phyloP scores from a whole-genome alignment of 2,888 invertebrate genomes.

The Malthinus flaveolus region DNA sequence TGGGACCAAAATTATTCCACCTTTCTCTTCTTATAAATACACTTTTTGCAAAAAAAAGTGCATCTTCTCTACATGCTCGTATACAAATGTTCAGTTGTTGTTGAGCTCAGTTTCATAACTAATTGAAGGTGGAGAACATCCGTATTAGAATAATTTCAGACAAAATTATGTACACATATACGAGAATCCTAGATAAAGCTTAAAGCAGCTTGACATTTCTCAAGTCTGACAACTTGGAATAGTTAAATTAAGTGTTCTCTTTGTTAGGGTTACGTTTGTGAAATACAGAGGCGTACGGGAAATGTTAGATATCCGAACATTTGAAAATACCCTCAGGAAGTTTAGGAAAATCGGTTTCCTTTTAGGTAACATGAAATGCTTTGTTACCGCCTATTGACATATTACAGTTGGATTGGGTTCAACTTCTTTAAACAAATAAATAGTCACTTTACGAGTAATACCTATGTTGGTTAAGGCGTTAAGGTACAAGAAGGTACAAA shows the following conservation, averaged over 20 bases:
- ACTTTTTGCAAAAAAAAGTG: too few species aligned
- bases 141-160: conserved; percentile 20
- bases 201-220: conserved; percentile 24
- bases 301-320: conserved; percentile 15
- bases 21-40: neutral
- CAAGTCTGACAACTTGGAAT: conserved; percentile 20
- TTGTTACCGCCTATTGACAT: conserved; percentile 2
- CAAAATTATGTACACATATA: conserved; percentile 12
- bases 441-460: too few species aligned
- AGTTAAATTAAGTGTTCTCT: conserved; percentile 22
- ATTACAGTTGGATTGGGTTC: neutral
- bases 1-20: conserved; percentile 7
- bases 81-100: conserved; percentile 2
- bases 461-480: too few species aligned
- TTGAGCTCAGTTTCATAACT: neutral
- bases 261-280: conserved; percentile 21
- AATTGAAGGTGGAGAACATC: neutral
- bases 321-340: conserved; percentile 8
- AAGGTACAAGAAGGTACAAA: too few species aligned
- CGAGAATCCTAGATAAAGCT: conserved; percentile 17
- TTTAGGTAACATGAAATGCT: conserved; percentile 4
- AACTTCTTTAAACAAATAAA: too few species aligned
- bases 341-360: conserved; percentile 13
- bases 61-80: too few species aligned
- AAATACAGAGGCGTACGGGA: conserved; percentile 8